A percentile compares a stretch with the other conserved stretches of the same genome.
Evolutionary conservation across 2,797 vertebrate genomes (phyloP).

Genomic region (Scleropages formosus): DNA sequence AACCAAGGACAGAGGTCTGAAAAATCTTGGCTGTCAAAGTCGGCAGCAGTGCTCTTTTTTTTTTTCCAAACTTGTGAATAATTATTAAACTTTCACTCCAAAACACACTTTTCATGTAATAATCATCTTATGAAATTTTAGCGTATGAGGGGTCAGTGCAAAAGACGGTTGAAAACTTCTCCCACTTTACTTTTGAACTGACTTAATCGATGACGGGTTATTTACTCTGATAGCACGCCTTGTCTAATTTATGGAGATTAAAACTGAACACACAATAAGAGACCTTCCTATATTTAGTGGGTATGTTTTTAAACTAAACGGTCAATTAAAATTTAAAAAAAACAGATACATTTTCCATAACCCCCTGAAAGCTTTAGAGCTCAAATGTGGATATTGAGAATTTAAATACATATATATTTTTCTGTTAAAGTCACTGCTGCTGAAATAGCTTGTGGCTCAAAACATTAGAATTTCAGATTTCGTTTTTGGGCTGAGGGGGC

Average conservation of each 20-base stretch:
- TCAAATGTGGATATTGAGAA: constrained; percentile 48
- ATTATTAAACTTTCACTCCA: constrained; percentile 12
- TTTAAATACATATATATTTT: constrained; percentile 65
- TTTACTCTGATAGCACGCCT: constrained; percentile 41
- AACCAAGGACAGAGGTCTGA: constrained; percentile 53
- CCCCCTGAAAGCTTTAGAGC: too few relatives aligned
- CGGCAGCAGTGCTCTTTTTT: constrained; percentile 56
- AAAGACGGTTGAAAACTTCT: background rate
- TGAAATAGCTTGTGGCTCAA: constrained; percentile 72
- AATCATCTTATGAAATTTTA: constrained; percentile 9
- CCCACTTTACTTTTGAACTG: background rate
- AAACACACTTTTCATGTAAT: background rate
- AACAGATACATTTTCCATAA: constrained; percentile 72
- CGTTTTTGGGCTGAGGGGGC: constrained; percentile 45
- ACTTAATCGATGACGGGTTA: constrained; percentile 14
- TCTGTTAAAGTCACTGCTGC: constrained; percentile 59
- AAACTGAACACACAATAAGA: constrained; percentile 65
- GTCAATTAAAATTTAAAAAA: constrained; percentile 72
- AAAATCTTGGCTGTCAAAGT: constrained; percentile 66
- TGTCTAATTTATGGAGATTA: constrained; percentile 76
- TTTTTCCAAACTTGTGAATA: background rate
- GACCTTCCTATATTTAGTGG: constrained; percentile 39
- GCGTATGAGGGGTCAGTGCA: constrained; percentile 19
- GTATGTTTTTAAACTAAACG: constrained; percentile 61
- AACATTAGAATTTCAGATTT: constrained; percentile 75